Conservation (phyloP, 2,797 vertebrate genomes). For the Periophthalmus magnuspinnatus region DNA sequence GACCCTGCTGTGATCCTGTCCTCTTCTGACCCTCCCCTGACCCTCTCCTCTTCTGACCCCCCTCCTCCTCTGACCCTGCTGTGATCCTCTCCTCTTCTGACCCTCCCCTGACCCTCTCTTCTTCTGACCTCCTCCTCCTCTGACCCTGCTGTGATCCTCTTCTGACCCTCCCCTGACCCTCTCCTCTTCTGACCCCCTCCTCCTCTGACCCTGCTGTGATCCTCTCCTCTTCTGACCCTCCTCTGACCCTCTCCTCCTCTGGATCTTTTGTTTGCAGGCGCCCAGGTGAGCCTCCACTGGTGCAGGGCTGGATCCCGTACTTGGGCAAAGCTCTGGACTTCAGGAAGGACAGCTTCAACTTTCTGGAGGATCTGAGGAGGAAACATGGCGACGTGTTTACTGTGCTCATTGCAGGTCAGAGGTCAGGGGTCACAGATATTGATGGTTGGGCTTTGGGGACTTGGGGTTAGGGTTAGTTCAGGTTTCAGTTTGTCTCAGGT, state of each 20-base stretch:
- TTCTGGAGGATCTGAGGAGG: constrained; percentile 78
- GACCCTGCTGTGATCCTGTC: no score
- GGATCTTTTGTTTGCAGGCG: constrained; percentile 63
- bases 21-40: no score
- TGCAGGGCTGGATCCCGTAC: constrained; percentile 89
- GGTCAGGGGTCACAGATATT: not conserved
- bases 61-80: no score
- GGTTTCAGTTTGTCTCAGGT: no score
- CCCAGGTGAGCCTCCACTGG: constrained; percentile 84
- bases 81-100: no score
- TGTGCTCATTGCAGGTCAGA: constrained; percentile 84
- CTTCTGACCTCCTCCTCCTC: no score
- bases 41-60: no score
- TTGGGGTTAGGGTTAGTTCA: no score
- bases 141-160: not conserved
- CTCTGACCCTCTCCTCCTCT: not conserved
- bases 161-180: not conserved
- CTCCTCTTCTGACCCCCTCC: not conserved
- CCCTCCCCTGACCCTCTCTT: no score
- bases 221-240: no score
- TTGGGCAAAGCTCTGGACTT: constrained; percentile 85
- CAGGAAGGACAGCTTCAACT: constrained; percentile 74
- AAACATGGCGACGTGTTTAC: constrained; percentile 89
- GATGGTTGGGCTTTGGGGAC: no score
- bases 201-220: not conserved